Percentiles rank a stretch among this genome's conserved stretches.
These are phyloP conservation scores for Muricea muricata DNA, from an alignment of 92 coral and sea anemone species.

Conservation along the genomic window DNA sequence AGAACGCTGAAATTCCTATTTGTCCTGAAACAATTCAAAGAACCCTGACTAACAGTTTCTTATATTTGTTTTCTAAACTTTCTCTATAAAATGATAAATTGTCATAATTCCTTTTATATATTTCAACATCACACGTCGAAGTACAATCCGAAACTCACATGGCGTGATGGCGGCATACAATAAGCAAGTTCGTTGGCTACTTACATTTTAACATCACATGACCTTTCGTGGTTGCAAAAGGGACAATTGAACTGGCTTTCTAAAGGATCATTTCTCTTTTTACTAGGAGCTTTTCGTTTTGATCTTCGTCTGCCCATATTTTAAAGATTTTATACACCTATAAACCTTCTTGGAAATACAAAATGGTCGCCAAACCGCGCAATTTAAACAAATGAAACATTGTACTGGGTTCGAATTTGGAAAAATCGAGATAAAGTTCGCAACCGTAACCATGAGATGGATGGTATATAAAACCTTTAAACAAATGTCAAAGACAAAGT, in stretches of 20 bases:
- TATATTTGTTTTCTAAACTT: too few species aligned
- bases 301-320: slow-evolving; percentile 98
- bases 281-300: slow-evolving; percentile 93
- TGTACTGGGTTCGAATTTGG: background rate
- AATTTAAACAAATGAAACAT: background rate
- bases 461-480: too few species aligned
- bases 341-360: background rate
- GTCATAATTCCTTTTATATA: too few species aligned
- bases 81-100: too few species aligned
- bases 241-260: slow-evolving; percentile 98
- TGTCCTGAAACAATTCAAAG: too few species aligned
- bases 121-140: too few species aligned
- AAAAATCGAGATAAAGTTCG: too few species aligned
- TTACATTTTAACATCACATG: slow-evolving; percentile 98
- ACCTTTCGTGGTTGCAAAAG: slow-evolving; percentile 97
- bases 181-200: background rate
- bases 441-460: too few species aligned
- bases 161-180: background rate
- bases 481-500: too few species aligned
- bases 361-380: slow-evolving; percentile 11
- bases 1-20: too few species aligned
- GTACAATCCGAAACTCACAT: background rate
- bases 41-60: too few species aligned
- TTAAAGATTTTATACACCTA: background rate
- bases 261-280: slow-evolving; percentile 84